phyloP scores from a whole-genome alignment of 2,797 vertebrate species.

The Phaenicophaeus curvirostris region DNA sequence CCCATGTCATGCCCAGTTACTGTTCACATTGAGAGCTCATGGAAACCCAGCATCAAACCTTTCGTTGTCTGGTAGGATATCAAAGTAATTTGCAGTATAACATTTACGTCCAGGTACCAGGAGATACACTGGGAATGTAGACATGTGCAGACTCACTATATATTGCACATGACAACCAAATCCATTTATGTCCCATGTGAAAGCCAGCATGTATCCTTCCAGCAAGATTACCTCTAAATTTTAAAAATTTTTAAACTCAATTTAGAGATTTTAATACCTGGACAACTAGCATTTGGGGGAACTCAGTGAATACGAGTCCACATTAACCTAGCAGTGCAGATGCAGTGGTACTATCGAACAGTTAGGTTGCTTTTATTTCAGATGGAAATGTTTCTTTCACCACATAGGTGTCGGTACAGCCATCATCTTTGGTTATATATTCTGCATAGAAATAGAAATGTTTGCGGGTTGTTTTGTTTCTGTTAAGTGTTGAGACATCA shows the following conservation, averaged over 20 bases:
- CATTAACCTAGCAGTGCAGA: not conserved
- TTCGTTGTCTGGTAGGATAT: not conserved
- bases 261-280: not conserved
- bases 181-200: not conserved
- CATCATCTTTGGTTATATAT: not conserved
- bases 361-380: not conserved
- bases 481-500: not conserved
- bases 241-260: not conserved
- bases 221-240: not conserved
- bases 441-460: not conserved
- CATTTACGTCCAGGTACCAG: not conserved
- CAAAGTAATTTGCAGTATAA: not conserved
- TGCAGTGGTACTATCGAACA: not conserved
- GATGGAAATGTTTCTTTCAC: not conserved
- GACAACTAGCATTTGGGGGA: not conserved
- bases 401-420: not conserved
- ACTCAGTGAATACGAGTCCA: not conserved
- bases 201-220: not conserved
- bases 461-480: not conserved
- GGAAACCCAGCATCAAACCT: not conserved
- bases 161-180: not conserved
- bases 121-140: not conserved
- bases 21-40: not conserved
- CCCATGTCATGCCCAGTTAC: not conserved
- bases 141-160: accelerated